Base-by-base conservation (phyloP, 2,797 vertebrate genomes). In the Eospalax fontanierii region DNA sequence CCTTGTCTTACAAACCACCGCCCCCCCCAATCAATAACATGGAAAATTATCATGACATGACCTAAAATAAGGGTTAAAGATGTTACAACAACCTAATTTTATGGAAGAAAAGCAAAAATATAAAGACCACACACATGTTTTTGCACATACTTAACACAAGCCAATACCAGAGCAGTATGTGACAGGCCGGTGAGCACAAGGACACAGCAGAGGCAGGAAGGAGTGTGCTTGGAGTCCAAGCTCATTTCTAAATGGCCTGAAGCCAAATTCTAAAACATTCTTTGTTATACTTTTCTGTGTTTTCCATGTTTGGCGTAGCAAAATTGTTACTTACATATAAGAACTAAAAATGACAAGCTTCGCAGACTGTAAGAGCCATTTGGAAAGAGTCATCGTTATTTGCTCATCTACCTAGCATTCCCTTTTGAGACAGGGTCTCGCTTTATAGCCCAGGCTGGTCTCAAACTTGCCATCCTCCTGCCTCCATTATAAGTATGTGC, bases 71-170 rank as follows among this genome's bases (percentile, higher is more conserved):
- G n/a, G 79, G 70, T 76, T 54, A 33, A 6, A 84, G 46, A 61
- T 85, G 57, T 54, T 61, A 0, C 50, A 4, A 82, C 76, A 79
- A 18, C 12, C 68, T 80, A n/a, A 30, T 59, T 95, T 89, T 80
- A 82, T 26, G 54, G 33, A 91, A 65, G 40, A 90, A 79, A 89
- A 92, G 18, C 7, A 43, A 65, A 84, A 78, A 57, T 61, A 84
- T 15, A 68, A 50, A 85, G 38, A 90, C 26, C 26, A 24, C 16
- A 16, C 26, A 63, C 85, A 40, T 81, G 14, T 57, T 57, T 65
- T 28, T 12, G 1, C 0, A 40, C 18, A 26, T 40, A 40, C 7
- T 35, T 61, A 61, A 8, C 79, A 40, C 33, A 40, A 38, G 78
- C 63, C n/a, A 83, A 68, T 50, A 83, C 21, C n/a, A 54, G 40